phyloP scores from a whole-genome alignment of 2,797 vertebrate species.

The Coregonus sp. region DNA sequence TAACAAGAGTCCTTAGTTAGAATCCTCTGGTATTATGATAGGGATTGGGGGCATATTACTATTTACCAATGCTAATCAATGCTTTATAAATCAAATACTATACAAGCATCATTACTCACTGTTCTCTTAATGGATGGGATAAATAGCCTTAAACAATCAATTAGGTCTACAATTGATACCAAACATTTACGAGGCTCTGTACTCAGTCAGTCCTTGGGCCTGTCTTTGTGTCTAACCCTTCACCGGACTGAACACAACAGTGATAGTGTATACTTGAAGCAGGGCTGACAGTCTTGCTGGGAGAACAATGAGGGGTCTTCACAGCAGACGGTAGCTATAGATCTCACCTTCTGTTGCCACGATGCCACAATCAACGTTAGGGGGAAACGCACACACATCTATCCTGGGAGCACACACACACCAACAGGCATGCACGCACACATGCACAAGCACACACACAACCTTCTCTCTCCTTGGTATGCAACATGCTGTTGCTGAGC shows the following conservation, averaged over 20 bases:
- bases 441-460: slow-evolving; percentile 20
- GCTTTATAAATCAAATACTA: not conserved
- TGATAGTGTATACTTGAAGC: not conserved
- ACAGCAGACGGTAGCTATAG: slow-evolving; percentile 2
- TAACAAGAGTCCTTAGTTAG: too few species aligned
- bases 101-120: not conserved
- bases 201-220: not conserved
- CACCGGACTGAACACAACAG: not conserved
- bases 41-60: not conserved
- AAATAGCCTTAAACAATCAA: not conserved
- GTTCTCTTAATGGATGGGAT: not conserved
- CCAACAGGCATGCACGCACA: not conserved
- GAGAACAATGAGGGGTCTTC: slow-evolving; percentile 9
- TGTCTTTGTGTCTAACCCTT: not conserved
- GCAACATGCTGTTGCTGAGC: slow-evolving; percentile 22
- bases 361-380: slow-evolving; percentile 31
- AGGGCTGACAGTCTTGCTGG: slow-evolving; percentile 38
- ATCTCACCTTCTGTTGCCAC: slow-evolving; percentile 53
- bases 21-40: not conserved
- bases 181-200: not conserved
- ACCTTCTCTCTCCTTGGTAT: slow-evolving; percentile 35
- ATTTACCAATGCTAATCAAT: not conserved
- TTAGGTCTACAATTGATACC: not conserved
- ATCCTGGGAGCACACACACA: not conserved
- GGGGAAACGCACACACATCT: not conserved